phyloP scores from a whole-genome alignment of 92 coral and sea anemone genomes.

The Phenganax subtilis region DNA sequence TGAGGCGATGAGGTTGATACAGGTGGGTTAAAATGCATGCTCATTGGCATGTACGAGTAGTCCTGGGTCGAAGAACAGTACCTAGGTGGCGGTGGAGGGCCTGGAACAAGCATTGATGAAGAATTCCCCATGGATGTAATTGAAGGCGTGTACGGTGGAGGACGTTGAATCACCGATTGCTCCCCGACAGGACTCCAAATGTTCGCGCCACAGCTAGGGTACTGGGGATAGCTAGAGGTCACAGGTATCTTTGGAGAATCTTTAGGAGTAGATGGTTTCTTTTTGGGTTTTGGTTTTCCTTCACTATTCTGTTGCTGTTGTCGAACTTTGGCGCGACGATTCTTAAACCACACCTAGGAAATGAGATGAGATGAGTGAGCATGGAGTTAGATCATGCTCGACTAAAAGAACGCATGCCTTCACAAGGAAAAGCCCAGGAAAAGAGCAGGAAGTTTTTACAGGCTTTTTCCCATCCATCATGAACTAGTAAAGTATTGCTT shows the following conservation, averaged over 20 bases:
- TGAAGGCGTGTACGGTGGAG: constrained; percentile 70
- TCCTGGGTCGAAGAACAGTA: constrained; percentile 81
- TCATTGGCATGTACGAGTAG: constrained; percentile 77
- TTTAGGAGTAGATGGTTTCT: constrained; percentile 57
- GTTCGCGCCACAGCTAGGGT: constrained; percentile 89
- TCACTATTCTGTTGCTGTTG: constrained; percentile 88
- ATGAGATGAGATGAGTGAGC: background rate
- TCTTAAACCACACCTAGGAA: constrained; percentile 94
- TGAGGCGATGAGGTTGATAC: constrained; percentile 25
- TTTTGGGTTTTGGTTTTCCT: constrained; percentile 79
- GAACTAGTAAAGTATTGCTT: no score
- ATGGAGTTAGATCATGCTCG: background rate
- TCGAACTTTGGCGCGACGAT: constrained; percentile 88
- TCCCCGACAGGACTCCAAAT: constrained; percentile 97
- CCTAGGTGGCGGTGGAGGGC: constrained; percentile 89
- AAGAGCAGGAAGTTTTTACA: no score
- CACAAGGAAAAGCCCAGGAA: no score
- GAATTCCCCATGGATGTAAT: constrained; percentile 74
- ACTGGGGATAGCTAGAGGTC: constrained; percentile 72
- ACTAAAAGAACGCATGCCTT: no score
- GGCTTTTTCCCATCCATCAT: no score
- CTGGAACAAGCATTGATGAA: constrained; percentile 73
- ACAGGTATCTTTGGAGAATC: constrained; percentile 58
- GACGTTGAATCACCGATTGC: constrained; percentile 70
- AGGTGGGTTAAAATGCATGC: constrained; percentile 51